Evolutionary conservation across 2,797 vertebrate species (phyloP), one percentile per base, ranked within the genome.

Genomic region (Oreonectes daqikongensis): DNA sequence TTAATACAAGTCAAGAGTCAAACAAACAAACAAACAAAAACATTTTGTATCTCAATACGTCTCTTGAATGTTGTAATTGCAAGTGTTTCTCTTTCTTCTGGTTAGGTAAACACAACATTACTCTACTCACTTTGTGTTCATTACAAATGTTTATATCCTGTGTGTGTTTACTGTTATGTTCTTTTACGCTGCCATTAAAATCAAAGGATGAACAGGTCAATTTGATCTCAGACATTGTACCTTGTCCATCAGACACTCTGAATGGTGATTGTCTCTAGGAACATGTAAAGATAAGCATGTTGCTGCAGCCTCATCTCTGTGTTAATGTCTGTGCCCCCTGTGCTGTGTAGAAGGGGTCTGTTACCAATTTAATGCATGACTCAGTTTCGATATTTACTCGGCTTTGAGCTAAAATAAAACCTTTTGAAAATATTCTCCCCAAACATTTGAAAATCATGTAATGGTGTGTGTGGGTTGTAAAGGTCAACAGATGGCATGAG

Each of bases 341-440:
- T 48, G n/a, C 18, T 14, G 57, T 69, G 61, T 18, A 46, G 65
- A 70, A 65, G 55, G 60, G 11, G 20, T 65, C 67, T 70, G 66
- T 40, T 70, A 74, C 61, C 73, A 74, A 72, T 82, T 79, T 81
- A 70, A 74, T 59, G 72, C 38, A 59, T 61, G 60, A 77, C 59
- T 82, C 79, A 11, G 12, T 76, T 71, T 72, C 48, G 55, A 53
- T 30, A 38, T 65, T 72, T 44, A 71, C 55, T 67, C 64, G 48
- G 40, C 24, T 53, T n/a, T n/a, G n/a, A 60, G 24, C 46, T 28
- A 59, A 73, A 40, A 42, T 50, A 79, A 72, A 42, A 64, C 30
- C 72, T 57, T 69, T 69, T n/a, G 59, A 80, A 72, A 75, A 32
- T 26, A 35, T 35, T 18, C 52, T 59, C 38, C 53, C 48, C 40